phyloP scores from a whole-genome alignment of 2,113 vertebrate species.

The Pholis gunnellus region DNA sequence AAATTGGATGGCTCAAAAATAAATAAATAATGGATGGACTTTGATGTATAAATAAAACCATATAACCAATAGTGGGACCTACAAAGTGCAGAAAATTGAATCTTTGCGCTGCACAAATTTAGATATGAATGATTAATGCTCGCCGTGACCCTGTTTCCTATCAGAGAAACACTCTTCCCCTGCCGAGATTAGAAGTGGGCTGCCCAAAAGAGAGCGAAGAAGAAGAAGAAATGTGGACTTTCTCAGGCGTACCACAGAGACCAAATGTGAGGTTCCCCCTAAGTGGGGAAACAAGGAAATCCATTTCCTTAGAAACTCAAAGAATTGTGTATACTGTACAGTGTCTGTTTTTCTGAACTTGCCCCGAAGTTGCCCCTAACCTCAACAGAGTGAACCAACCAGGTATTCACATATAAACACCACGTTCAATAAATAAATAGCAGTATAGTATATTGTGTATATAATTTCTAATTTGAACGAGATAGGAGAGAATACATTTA shows the following conservation, averaged over 20 bases:
- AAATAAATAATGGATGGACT: constrained; percentile 73
- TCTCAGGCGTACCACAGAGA: constrained; percentile 27
- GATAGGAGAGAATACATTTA: not conserved
- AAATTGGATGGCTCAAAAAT: constrained; percentile 52
- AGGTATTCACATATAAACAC: not conserved
- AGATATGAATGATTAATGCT: constrained; percentile 78
- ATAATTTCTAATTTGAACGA: not conserved
- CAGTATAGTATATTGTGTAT: not conserved
- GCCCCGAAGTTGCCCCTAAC: too few relatives aligned
- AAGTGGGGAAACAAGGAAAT: constrained; percentile 19
- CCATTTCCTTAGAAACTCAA: not conserved
- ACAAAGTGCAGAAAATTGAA: constrained; percentile 80
- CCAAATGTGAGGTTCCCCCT: constrained; percentile 13
- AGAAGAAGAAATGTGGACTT: constrained; percentile 6
- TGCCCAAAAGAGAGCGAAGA: constrained; percentile 25
- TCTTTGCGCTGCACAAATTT: constrained; percentile 75
- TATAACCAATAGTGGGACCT: constrained; percentile 66
- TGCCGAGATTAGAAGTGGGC: constrained; percentile 53
- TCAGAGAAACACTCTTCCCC: constrained; percentile 57
- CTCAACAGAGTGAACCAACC: not conserved
- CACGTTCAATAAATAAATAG: not conserved
- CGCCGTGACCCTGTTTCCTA: constrained; percentile 62
- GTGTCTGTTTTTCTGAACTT: too few relatives aligned
- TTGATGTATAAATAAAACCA: constrained; percentile 79
- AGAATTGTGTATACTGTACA: not conserved